Percentiles rank a stretch among this genome's conserved stretches.
phyloP scores from a whole-genome alignment of 2,113 vertebrate genomes.

The Hemichromis elongatus region DNA sequence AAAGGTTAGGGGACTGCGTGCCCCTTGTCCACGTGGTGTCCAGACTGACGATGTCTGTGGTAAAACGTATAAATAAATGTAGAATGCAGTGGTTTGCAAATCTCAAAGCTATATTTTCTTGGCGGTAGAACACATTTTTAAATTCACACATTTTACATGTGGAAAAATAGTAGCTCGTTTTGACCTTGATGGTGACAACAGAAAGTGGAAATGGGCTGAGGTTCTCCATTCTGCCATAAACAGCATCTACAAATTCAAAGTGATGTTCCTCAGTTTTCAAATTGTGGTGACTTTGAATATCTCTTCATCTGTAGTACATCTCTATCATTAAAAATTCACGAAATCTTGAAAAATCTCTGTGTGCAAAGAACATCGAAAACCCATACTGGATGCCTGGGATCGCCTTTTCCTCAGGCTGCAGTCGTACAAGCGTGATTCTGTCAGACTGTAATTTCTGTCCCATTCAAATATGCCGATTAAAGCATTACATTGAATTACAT shows the following conservation, averaged over 20 bases:
- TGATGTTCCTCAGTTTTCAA: neutral
- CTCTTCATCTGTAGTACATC: neutral
- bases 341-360: neutral
- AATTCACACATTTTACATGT: neutral
- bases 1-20: neutral
- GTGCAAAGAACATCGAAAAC: neutral
- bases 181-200: neutral
- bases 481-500: neutral
- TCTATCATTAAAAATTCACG: neutral
- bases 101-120: neutral
- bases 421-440: neutral
- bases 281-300: no score
- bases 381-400: neutral
- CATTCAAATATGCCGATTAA: neutral
- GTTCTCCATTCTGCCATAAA: neutral
- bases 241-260: neutral
- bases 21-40: neutral
- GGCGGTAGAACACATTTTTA: neutral
- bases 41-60: neutral
- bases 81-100: neutral
- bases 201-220: neutral
- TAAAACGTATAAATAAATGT: neutral
- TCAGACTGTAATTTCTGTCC: neutral
- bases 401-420: accelerated
- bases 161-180: neutral